phyloP scores from a whole-genome alignment of 2,888 invertebrate species.

The Drosophila infuscata region DNA sequence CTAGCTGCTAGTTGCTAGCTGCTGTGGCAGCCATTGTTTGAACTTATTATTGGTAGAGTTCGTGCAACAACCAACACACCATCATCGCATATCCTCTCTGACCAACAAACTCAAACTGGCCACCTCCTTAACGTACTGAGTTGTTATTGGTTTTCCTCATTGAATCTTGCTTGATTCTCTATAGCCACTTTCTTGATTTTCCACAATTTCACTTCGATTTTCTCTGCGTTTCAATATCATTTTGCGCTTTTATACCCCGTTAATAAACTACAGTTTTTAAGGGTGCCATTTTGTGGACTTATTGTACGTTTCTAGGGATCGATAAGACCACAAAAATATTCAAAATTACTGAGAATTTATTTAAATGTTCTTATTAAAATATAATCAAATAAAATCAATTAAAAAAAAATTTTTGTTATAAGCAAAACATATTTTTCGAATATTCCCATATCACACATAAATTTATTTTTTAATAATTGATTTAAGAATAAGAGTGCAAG shows the following conservation, averaged over 20 bases:
- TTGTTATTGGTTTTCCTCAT: slow-evolving; percentile 60
- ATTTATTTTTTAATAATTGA: not conserved
- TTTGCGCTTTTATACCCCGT: slow-evolving; percentile 27
- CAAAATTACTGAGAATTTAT: not conserved
- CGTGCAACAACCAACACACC: slow-evolving; percentile 49
- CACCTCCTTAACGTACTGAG: slow-evolving; percentile 28
- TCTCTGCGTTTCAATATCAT: slow-evolving; percentile 40
- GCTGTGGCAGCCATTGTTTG: slow-evolving; percentile 67
- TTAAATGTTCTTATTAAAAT: not conserved
- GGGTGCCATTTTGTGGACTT: not conserved
- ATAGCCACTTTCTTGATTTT: slow-evolving; percentile 53
- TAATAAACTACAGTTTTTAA: too few species aligned
- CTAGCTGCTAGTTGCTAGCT: slow-evolving; percentile 50
- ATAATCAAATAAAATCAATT: not conserved
- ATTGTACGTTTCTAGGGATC: not conserved
- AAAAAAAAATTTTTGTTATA: not conserved
- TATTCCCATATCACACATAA: not conserved
- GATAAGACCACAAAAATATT: not conserved
- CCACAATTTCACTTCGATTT: slow-evolving; percentile 36
- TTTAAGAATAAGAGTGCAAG: not conserved
- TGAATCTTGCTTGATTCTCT: slow-evolving; percentile 60
- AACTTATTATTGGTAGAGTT: slow-evolving; percentile 74
- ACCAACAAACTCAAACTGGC: slow-evolving; percentile 22
- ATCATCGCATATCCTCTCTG: slow-evolving; percentile 34
- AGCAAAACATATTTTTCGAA: not conserved